These are phyloP conservation scores for Promerops cafer DNA, from an alignment of 2,113 vertebrate genomes.

Conservation along the genomic window DNA sequence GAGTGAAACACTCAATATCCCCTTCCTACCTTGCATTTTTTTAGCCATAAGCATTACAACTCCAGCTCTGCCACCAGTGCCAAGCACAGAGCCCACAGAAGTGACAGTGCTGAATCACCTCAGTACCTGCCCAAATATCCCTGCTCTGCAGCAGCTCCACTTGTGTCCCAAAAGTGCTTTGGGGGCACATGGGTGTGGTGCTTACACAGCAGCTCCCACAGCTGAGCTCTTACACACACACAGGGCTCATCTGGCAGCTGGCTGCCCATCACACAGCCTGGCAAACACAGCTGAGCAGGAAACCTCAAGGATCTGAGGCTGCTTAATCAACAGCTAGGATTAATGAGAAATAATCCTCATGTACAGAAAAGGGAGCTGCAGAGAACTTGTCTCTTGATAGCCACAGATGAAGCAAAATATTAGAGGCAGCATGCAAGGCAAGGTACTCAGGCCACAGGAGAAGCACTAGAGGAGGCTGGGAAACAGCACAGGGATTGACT, in stretches of 20 bases:
- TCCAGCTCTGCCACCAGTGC: neutral
- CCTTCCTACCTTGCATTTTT: neutral
- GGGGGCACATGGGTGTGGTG: neutral
- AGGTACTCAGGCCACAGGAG: neutral
- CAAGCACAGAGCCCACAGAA: neutral
- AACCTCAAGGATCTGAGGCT: neutral
- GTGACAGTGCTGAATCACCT: neutral
- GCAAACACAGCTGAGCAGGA: slow-evolving; percentile 8
- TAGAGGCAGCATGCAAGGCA: fast-evolving
- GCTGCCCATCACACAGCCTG: neutral
- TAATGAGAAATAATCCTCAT: neutral
- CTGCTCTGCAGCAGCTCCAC: neutral
- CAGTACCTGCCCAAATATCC: neutral
- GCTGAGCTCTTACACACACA: neutral
- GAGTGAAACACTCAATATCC: neutral
- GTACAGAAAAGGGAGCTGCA: neutral
- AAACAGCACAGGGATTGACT: no score
- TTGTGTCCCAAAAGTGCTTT: neutral
- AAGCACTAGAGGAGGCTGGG: neutral
- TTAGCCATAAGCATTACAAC: neutral
- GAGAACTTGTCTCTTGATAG: neutral
- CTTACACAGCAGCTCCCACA: neutral
- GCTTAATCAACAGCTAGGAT: neutral
- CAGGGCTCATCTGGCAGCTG: neutral
- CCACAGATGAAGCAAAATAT: neutral